Conservation (phyloP, 2,888 invertebrate species). For the Apoderus coryli region DNA sequence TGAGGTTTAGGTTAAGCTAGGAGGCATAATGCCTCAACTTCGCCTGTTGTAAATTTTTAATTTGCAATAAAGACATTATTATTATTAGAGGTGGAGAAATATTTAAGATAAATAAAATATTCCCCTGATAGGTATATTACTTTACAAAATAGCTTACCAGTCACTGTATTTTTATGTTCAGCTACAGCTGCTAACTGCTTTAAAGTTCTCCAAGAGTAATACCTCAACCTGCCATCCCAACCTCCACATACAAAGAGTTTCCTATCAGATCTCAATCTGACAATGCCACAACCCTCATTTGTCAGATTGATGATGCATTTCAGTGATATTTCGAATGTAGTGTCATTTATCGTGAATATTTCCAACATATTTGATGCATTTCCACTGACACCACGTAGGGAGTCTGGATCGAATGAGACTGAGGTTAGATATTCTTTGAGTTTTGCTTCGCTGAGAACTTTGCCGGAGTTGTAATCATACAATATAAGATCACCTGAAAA, state of each 20-base stretch:
- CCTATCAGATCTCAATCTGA: constrained; percentile 51
- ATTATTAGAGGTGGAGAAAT: too few relatives aligned
- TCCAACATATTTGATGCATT: constrained; percentile 47
- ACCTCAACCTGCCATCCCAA: constrained; percentile 47
- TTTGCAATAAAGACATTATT: too few relatives aligned
- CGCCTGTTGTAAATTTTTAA: too few relatives aligned
- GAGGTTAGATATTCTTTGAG: constrained; percentile 52
- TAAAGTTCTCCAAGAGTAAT: constrained; percentile 66
- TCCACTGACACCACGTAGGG: constrained; percentile 53
- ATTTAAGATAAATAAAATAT: too few relatives aligned
- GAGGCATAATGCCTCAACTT: too few relatives aligned
- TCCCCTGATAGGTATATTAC: too few relatives aligned
- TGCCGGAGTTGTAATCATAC: constrained; percentile 53
- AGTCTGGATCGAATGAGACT: constrained; percentile 51
- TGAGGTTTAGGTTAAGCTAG: too few relatives aligned
- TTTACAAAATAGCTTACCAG: constrained; percentile 50
- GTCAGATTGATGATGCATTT: constrained; percentile 50
- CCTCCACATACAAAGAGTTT: constrained; percentile 62
- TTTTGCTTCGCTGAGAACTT: constrained; percentile 40
- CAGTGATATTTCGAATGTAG: background rate
- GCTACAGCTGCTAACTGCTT: constrained; percentile 57
- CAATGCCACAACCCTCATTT: constrained; percentile 56
- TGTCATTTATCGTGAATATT: constrained; percentile 29
- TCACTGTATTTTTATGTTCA: constrained; percentile 54
- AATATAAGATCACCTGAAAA: constrained; percentile 47